Percentiles rank a stretch among this genome's conserved stretches.
These are phyloP conservation scores for Phaedon cochleariae DNA, from an alignment of 2,888 invertebrate genomes.

Conservation along the genomic window DNA sequence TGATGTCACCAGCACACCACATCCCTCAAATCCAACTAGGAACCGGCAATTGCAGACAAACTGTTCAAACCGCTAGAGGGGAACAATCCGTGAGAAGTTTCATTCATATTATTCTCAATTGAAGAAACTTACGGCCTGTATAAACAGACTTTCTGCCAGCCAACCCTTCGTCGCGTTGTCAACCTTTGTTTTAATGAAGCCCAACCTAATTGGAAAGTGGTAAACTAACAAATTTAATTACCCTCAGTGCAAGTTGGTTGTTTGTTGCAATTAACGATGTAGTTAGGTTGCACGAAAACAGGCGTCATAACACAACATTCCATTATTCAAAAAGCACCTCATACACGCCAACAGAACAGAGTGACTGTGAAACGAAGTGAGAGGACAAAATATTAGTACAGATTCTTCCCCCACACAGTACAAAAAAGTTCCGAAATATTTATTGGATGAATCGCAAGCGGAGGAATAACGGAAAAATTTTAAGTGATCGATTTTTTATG, in stretches of 20 bases:
- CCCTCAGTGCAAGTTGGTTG: constrained; percentile 5
- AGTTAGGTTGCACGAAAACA: constrained; percentile 4
- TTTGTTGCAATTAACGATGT: constrained; percentile 3
- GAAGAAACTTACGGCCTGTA: neutral
- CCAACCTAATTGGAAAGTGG: constrained; percentile 4
- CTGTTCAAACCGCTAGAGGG: too few species aligned
- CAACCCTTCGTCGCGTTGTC: neutral
- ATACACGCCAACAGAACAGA: neutral
- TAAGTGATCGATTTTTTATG: too few species aligned
- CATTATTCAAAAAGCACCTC: neutral
- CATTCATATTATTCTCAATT: neutral
- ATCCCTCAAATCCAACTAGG: too few species aligned
- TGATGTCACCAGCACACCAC: too few species aligned
- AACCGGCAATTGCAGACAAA: too few species aligned
- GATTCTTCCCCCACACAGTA: too few species aligned
- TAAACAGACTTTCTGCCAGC: neutral
- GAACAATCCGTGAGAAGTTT: too few species aligned
- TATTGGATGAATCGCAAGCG: too few species aligned
- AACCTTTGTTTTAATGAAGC: neutral
- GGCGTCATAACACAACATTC: neutral
- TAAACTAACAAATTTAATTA: constrained; percentile 12
- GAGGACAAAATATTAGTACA: too few species aligned
- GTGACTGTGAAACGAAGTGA: too few species aligned
- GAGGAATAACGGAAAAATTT: too few species aligned
- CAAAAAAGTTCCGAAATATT: too few species aligned